A percentile compares a stretch with the other conserved stretches of the same genome.
Evolutionary conservation across 2,113 vertebrate genomes (phyloP).

Genomic region (Potamarius usumacintae): DNA sequence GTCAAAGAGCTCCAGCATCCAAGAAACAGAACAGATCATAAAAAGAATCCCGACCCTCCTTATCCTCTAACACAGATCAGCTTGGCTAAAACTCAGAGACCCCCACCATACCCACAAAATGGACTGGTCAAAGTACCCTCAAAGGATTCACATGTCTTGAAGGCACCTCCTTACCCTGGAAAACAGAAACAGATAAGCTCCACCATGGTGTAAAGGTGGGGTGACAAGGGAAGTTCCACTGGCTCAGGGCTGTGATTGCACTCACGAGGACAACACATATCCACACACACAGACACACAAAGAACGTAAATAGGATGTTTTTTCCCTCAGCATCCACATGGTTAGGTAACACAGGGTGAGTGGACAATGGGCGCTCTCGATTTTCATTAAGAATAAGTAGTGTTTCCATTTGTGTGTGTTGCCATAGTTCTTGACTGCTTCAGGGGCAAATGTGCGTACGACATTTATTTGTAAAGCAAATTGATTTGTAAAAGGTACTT

Average conservation of each 20-base stretch:
- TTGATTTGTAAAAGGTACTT: background rate
- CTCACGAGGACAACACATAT: constrained; percentile 29
- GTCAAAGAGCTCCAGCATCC: constrained; percentile 39
- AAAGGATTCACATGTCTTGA: constrained; percentile 58
- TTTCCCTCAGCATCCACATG: constrained; percentile 1
- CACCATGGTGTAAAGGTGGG: constrained; percentile 68
- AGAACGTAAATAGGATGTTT: constrained; percentile 12
- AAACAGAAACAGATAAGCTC: constrained; percentile 66
- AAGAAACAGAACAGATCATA: constrained; percentile 38
- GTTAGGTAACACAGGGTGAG: constrained; percentile 50
- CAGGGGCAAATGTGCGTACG: background rate
- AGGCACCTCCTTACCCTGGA: constrained; percentile 57
- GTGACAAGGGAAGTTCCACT: constrained; percentile 57
- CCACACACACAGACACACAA: constrained; percentile 30
- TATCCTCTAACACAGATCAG: constrained; percentile 51
- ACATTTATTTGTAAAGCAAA: background rate
- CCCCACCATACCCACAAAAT: constrained; percentile 72
- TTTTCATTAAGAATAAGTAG: constrained; percentile 1
- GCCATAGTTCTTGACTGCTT: constrained; percentile 37
- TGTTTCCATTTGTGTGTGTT: constrained; percentile 46
- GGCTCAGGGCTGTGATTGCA: constrained; percentile 61
- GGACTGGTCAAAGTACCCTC: constrained; percentile 58
- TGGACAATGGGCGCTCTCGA: constrained; percentile 16
- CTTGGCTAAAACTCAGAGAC: constrained; percentile 64
- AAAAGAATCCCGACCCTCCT: constrained; percentile 52